A percentile compares a stretch with the other conserved stretches of the same genome.
phyloP scores from a whole-genome alignment of 2,113 vertebrate species.

The Brachyhypopomus gauderio region DNA sequence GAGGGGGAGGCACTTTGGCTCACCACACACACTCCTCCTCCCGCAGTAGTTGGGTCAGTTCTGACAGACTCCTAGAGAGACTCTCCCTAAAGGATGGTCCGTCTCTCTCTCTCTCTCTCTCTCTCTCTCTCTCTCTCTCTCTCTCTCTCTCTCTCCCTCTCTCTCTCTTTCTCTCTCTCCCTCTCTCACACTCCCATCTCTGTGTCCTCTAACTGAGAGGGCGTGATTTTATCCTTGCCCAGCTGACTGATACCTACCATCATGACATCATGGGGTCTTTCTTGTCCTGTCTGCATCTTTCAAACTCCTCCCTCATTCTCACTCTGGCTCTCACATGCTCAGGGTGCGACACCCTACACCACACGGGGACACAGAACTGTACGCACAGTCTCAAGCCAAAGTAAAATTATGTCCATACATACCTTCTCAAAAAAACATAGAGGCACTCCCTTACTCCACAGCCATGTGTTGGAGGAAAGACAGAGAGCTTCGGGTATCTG shows the following conservation, averaged over 20 bases:
- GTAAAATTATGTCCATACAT: conserved; percentile 15
- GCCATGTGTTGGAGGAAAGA: not conserved
- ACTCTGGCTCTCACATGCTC: not conserved
- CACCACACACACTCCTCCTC: conserved; percentile 40
- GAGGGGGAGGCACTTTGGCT: conserved; percentile 33
- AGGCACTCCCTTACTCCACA: not conserved
- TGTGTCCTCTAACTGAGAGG: conserved; percentile 18
- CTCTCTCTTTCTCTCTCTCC: conserved; percentile 6
- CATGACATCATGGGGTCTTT: conserved; percentile 52
- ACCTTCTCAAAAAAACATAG: not conserved
- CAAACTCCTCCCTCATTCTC: conserved; percentile 12
- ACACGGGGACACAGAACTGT: conserved; percentile 20
- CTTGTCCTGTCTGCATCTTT: not conserved
- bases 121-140: conserved; percentile 5
- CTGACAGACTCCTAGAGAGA: conserved; percentile 38
- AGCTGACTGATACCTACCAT: conserved; percentile 38
- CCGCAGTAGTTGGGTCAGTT: conserved; percentile 10
- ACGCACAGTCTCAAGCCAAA: conserved; percentile 1
- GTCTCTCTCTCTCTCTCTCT: conserved; percentile 24
- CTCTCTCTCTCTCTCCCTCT: conserved; percentile 26
- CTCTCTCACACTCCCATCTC: not conserved
- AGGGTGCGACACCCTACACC: not conserved
- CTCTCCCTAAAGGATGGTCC: conserved; percentile 16
- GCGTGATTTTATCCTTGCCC: conserved; percentile 44
- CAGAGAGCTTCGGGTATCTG: too few relatives aligned